Conservation (phyloP, 35 echinoderm and acorn worm species). For the Chiridota heheva region DNA sequence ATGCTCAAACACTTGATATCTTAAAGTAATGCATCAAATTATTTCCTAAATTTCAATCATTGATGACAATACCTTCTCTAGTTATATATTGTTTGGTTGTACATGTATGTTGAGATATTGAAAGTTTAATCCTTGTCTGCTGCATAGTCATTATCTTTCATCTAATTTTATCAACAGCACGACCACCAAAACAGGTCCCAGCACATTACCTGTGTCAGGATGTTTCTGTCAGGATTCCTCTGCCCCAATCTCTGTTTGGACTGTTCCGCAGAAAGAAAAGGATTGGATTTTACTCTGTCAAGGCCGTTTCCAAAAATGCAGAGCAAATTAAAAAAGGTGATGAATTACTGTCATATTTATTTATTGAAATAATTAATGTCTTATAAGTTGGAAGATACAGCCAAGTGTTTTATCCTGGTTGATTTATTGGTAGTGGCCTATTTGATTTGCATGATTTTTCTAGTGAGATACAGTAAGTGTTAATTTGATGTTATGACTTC, state of each 20-base stretch:
- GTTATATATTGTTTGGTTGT: too few relatives aligned
- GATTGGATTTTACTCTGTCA: constrained; percentile 72
- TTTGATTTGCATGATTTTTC: too few relatives aligned
- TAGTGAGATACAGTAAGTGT: too few relatives aligned
- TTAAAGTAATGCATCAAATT: too few relatives aligned
- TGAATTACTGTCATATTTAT: background rate
- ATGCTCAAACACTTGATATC: too few relatives aligned
- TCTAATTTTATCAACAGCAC: constrained; percentile 29
- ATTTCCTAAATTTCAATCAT: too few relatives aligned
- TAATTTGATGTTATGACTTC: too few relatives aligned
- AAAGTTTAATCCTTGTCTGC: too few relatives aligned
- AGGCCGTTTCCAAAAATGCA: constrained; percentile 74
- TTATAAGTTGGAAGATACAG: background rate
- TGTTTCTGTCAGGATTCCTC: constrained; percentile 74
- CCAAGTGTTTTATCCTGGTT: background rate
- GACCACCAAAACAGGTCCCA: constrained; percentile 42
- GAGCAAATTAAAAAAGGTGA: constrained; percentile 93
- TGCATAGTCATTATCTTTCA: background rate
- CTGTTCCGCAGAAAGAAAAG: constrained; percentile 76
- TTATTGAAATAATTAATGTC: background rate
- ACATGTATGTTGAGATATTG: too few relatives aligned
- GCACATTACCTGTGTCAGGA: constrained; percentile 70
- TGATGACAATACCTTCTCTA: too few relatives aligned
- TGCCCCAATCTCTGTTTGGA: constrained; percentile 69
- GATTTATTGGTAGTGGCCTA: background rate